A percentile compares a stretch with the other conserved stretches of the same genome.
These are phyloP conservation scores for Chrysocyon brachyurus DNA, from an alignment of 2,797 vertebrate species.

Conservation along the genomic window DNA sequence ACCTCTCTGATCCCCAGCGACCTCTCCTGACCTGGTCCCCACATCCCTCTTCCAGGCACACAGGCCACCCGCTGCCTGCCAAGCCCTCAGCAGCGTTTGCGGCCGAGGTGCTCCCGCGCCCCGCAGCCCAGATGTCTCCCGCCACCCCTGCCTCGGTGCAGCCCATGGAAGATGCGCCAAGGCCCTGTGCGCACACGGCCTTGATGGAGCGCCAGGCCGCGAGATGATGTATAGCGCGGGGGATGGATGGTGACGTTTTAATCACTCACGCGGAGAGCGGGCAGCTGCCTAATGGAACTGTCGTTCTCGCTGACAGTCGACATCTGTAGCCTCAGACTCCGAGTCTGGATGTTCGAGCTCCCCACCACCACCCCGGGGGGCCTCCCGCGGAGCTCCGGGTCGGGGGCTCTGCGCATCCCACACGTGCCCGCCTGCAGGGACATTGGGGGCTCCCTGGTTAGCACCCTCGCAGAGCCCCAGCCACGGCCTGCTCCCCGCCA, in stretches of 20 bases:
- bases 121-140: rapidly evolving
- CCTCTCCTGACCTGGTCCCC: not conserved
- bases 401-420: not conserved
- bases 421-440: rapidly evolving
- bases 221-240: not conserved
- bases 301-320: conserved; percentile 46
- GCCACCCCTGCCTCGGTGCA: not conserved
- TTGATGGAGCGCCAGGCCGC: not conserved
- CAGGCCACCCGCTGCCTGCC: not conserved
- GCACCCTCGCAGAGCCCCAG: not conserved
- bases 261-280: conserved; percentile 44
- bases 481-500: too few relatives aligned
- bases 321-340: conserved; percentile 13
- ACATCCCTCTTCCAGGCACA: not conserved
- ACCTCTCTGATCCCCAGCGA: not conserved
- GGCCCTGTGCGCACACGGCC: rapidly evolving
- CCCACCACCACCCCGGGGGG: rapidly evolving
- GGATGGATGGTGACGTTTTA: conserved; percentile 42
- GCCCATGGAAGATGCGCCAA: not conserved
- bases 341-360: not conserved
- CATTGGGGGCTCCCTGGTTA: not conserved
- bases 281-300: conserved; percentile 73
- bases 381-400: not conserved
- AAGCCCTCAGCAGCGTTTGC: not conserved
- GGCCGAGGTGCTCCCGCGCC: not conserved